Evolutionary conservation across 2,113 vertebrate genomes (phyloP), one percentile per base, ranked within the genome.

Genomic region (Turdus rufiventris): DNA sequence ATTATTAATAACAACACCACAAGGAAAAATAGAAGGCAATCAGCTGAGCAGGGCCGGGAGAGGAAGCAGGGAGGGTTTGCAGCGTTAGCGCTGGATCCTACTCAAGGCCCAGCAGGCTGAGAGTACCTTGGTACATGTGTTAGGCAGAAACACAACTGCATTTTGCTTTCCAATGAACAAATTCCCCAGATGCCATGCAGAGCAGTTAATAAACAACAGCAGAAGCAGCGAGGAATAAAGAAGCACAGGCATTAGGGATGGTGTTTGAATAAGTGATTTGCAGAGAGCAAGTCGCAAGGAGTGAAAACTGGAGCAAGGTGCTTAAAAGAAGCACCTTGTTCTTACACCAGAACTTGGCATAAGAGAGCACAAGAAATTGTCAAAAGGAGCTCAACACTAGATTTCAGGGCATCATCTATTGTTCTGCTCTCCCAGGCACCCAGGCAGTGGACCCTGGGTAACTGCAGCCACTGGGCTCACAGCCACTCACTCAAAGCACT

Each of bases 1-100:
- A 91, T 95, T 93, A 95, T 95, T 95, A 96, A 95, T 94, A 97
- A 94, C 88, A 77, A 34, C 90, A 97, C 71, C 91, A 93, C 88
- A 92, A 93, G 94, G 91, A 92, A 96, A 94, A 93, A 95, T 87
- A 94, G 93, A 94, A 96, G 90, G 88, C 92, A 96, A 93, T 94
- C 92, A 94, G 93, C 85, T 91, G 92, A 91, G 85, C 42, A 0
- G 73, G 93, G 88, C 71, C 0, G 11, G 57, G 93, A 89, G 82
- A 93, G 88, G 92, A 86, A 96, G 89, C 25, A 0, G 73, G 88
- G 91, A 92, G 92, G 89, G 94, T 60, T 93, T 91, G 88, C 93
- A 92, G 87, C 4, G 4, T 17, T 75, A 77, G 58, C 1, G 12
- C 54, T 89, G 89, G 81, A 66, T 91, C n/a, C 91, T 73, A 85